These are phyloP conservation scores for Crotalus tigris DNA, from an alignment of 2,113 vertebrate species.

Conservation along the genomic window DNA sequence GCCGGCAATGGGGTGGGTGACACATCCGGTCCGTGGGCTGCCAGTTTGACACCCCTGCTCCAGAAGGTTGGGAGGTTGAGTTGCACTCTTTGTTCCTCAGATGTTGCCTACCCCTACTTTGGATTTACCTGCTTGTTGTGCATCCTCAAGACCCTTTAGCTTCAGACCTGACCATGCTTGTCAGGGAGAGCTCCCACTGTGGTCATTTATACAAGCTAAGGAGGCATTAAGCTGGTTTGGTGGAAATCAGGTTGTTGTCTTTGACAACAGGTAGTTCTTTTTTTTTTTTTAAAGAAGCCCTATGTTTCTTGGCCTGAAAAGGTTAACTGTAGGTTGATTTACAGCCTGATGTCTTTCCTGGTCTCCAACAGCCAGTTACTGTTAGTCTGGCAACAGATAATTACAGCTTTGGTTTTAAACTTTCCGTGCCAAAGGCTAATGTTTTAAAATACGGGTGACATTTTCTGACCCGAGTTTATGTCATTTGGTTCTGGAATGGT, in stretches of 20 bases:
- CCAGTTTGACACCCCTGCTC: not conserved
- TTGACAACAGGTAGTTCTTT: not conserved
- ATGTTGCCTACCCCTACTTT: not conserved
- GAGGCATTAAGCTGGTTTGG: not conserved
- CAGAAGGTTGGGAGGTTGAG: not conserved
- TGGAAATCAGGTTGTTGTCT: not conserved
- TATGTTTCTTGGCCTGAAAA: not conserved
- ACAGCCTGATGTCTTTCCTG: no score
- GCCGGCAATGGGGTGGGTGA: no score
- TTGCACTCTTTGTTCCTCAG: not conserved
- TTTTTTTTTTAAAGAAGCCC: not conserved
- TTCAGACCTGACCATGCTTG: not conserved
- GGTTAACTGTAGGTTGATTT: no score
- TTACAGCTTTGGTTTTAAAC: not conserved
- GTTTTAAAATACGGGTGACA: not conserved
- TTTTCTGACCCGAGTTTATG: not conserved
- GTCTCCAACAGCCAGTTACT: not conserved
- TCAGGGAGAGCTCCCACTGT: not conserved
- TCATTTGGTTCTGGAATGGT: not conserved
- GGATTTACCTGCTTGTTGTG: not conserved
- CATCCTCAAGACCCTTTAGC: not conserved
- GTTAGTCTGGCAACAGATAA: not conserved
- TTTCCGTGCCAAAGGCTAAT: not conserved
- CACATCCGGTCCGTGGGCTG: no score
- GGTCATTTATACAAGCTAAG: not conserved